Conservation (phyloP, 1,140 invertebrate species). For the Papilio glaucus region DNA sequence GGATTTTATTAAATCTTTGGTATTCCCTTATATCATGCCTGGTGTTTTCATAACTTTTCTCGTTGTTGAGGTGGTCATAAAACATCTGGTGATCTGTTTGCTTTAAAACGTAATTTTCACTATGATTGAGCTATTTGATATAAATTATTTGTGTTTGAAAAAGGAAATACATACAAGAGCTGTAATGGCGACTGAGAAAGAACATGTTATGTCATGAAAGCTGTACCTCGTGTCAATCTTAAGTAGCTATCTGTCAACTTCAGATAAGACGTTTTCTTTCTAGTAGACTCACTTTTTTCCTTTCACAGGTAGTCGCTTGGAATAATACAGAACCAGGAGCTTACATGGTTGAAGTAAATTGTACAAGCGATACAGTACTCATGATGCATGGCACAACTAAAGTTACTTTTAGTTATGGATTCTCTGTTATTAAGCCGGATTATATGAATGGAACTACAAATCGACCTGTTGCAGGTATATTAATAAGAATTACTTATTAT, state of each 20-base stretch:
- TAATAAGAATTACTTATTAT: neutral
- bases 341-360: constrained; percentile 34
- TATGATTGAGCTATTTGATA: too few species aligned
- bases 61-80: too few species aligned
- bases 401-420: constrained; percentile 81
- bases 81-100: too few species aligned
- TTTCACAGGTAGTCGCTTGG: constrained; percentile 33
- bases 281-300: neutral
- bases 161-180: too few species aligned
- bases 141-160: too few species aligned
- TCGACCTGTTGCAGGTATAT: constrained; percentile 44
- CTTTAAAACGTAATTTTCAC: too few species aligned
- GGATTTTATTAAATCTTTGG: too few species aligned
- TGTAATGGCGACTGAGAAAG: too few species aligned
- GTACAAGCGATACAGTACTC: constrained; percentile 21
- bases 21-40: too few species aligned
- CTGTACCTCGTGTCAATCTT: neutral
- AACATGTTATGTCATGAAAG: too few species aligned
- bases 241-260: neutral
- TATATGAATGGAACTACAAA: constrained; percentile 39
- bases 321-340: constrained; percentile 32
- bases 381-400: constrained; percentile 64
- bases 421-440: constrained; percentile 39
- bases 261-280: neutral
- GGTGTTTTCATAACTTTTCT: too few species aligned